Percentiles rank a stretch among this genome's conserved stretches.
Conservation (phyloP, 1,140 invertebrate genomes). For the Subanguina moxae region DNA sequence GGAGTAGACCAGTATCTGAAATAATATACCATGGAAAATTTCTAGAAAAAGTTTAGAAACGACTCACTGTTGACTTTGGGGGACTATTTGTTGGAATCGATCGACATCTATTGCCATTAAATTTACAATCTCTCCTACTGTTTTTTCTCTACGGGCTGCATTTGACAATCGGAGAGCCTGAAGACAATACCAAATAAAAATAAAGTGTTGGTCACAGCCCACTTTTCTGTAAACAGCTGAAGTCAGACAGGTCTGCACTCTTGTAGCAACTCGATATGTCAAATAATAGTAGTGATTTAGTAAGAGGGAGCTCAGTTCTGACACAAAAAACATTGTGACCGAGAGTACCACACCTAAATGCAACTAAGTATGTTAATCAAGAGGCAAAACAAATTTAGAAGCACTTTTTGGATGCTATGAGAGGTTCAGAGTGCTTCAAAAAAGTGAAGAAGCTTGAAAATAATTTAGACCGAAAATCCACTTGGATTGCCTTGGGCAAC, state of each 20-base stretch:
- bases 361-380: too few species aligned
- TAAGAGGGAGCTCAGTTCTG: conserved; percentile 80
- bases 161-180: conserved; percentile 60
- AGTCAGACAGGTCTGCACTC: conserved; percentile 48
- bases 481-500: too few species aligned
- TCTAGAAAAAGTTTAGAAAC: too few species aligned
- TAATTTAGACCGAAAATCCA: too few species aligned
- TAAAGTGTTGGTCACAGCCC: too few species aligned
- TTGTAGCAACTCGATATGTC: conserved; percentile 56
- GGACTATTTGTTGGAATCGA: conserved; percentile 62
- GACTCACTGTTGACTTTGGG: conserved; percentile 32
- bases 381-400: too few species aligned
- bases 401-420: too few species aligned
- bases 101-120: conserved; percentile 65
- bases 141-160: conserved; percentile 61
- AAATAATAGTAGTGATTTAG: conserved; percentile 65
- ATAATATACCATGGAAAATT: too few species aligned
- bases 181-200: conserved; percentile 13
- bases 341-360: conserved; percentile 61
- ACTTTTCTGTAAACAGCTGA: conserved; percentile 35
- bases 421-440: too few species aligned
- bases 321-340: conserved; percentile 70
- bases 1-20: conserved; percentile 48
- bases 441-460: too few species aligned
- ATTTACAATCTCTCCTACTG: conserved; percentile 67